These are phyloP conservation scores for Martes martes DNA, from an alignment of 2,113 vertebrate species.

Conservation along the genomic window DNA sequence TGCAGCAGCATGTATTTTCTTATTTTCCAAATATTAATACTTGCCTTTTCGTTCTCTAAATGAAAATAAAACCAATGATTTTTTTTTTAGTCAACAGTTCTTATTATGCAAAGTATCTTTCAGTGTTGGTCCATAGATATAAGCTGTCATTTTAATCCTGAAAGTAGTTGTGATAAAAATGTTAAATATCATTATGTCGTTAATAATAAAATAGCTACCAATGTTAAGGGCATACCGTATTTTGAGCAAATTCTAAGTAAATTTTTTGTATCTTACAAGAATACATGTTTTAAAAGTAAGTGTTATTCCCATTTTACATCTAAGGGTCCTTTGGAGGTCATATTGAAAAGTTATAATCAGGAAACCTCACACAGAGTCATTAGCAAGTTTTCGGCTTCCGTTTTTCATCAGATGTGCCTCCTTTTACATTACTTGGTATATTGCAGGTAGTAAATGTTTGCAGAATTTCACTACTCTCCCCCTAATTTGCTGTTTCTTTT, in stretches of 20 bases:
- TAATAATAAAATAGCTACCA: constrained; percentile 5
- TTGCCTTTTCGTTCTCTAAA: constrained; percentile 24
- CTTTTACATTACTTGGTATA: neutral
- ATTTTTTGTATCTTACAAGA: neutral
- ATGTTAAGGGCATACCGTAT: constrained; percentile 9
- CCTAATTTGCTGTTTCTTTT: constrained; percentile 31
- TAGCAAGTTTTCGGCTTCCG: neutral
- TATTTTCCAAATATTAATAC: neutral
- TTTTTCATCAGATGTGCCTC: neutral
- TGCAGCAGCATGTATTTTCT: neutral
- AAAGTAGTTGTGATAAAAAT: constrained; percentile 31
- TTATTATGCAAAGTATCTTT: neutral
- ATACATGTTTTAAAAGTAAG: neutral
- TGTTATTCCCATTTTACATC: neutral
- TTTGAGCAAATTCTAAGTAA: neutral
- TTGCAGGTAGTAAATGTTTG: neutral
- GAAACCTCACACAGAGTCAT: neutral
- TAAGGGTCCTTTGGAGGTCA: neutral
- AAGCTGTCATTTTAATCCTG: constrained; percentile 25
- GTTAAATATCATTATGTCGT: constrained; percentile 4
- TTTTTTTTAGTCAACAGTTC: constrained; percentile 18
- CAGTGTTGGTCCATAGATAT: neutral
- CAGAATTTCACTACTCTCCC: neutral
- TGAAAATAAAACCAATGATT: constrained; percentile 7
- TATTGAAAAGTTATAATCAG: constrained; percentile 4